Conservation (phyloP, 2,113 vertebrate genomes). For the Trematocara macrostoma region DNA sequence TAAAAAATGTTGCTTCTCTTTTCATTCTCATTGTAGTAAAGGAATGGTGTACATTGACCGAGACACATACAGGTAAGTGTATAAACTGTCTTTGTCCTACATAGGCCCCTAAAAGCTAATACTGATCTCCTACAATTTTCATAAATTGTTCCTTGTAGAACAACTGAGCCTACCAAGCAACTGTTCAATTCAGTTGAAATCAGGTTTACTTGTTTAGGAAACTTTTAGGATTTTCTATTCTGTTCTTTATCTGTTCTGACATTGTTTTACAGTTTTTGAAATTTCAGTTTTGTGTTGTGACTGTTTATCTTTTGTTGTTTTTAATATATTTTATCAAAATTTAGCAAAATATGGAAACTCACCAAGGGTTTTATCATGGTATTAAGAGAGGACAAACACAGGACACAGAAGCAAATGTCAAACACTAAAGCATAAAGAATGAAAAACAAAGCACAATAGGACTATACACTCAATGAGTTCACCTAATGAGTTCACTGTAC, state of each 20-base stretch:
- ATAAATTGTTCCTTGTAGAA: not conserved
- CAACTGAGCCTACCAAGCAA: not conserved
- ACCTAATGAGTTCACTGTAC: not conserved
- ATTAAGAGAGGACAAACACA: not conserved
- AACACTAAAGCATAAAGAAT: not conserved
- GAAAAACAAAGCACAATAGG: not conserved
- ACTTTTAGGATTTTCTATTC: not conserved
- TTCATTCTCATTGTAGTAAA: conserved; percentile 61
- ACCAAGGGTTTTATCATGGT: not conserved
- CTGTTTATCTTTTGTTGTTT: not conserved
- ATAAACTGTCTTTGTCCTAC: not conserved
- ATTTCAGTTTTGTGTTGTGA: not conserved
- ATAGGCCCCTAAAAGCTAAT: not conserved
- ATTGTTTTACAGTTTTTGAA: not conserved
- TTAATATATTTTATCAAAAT: not conserved
- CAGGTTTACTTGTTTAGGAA: not conserved
- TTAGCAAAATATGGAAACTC: not conserved
- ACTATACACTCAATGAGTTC: not conserved
- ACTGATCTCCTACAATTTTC: not conserved
- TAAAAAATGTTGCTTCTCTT: not conserved
- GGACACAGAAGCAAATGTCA: not conserved
- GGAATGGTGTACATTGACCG: conserved; percentile 79
- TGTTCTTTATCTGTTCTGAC: not conserved
- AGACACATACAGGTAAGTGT: conserved; percentile 81
- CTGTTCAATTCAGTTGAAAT: not conserved